phyloP scores from a whole-genome alignment of 1,140 invertebrate species.

The Saccostrea glomerata region DNA sequence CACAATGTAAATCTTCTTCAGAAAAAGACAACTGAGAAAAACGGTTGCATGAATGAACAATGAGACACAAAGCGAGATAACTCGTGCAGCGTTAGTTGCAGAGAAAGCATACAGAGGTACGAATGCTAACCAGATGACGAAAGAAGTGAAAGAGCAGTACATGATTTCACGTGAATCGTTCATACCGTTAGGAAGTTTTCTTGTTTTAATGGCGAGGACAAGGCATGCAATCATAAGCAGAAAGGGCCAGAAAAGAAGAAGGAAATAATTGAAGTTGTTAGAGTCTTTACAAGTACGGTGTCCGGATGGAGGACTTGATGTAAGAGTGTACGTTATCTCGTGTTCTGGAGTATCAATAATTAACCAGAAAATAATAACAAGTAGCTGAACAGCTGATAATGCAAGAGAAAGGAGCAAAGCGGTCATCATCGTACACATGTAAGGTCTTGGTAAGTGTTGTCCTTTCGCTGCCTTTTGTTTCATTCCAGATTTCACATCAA shows the following conservation, averaged over 20 bases:
- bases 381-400: conserved; percentile 41
- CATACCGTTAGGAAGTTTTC: conserved; percentile 70
- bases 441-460: background rate
- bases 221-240: conserved; percentile 92
- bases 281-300: conserved; percentile 44
- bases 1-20: conserved; percentile 79
- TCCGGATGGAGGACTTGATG: conserved; percentile 25
- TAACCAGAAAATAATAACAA: conserved; percentile 45
- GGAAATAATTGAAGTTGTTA: conserved; percentile 48
- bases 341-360: conserved; percentile 44
- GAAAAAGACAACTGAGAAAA: conserved; percentile 62
- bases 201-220: conserved; percentile 88
- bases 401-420: conserved; percentile 36
- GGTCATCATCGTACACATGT: background rate
- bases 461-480: conserved; percentile 30
- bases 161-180: conserved; percentile 68
- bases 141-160: conserved; percentile 68
- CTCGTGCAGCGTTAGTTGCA: conserved; percentile 48
- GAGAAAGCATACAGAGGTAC: conserved; percentile 67
- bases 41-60: conserved; percentile 59
- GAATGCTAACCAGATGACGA: conserved; percentile 70
- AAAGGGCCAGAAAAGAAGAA: conserved; percentile 89
- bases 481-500: conserved; percentile 84
- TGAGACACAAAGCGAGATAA: conserved; percentile 57
- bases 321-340: background rate